Conservation (phyloP, 2,888 invertebrate species). For the Agonopterix arenella region DNA sequence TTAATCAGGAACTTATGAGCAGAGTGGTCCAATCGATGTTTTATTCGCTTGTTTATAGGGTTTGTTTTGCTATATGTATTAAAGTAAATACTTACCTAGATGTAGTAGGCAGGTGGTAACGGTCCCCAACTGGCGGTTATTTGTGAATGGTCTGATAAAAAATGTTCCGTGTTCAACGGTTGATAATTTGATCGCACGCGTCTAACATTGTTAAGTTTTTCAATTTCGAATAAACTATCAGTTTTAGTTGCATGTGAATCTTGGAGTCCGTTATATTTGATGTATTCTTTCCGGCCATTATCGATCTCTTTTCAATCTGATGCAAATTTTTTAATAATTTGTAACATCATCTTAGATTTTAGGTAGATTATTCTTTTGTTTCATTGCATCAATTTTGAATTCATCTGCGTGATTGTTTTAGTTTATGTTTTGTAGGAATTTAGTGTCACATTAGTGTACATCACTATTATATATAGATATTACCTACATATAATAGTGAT, state of each 20-base stretch:
- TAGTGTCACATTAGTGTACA: no score
- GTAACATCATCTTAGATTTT: no score
- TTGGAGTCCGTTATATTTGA: background rate
- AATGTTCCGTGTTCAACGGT: conserved; percentile 19
- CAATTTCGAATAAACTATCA: background rate
- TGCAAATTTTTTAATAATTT: no score
- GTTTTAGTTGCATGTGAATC: background rate
- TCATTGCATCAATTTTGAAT: background rate
- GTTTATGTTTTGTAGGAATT: background rate
- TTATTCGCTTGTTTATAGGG: conserved; percentile 2
- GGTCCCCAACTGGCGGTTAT: conserved; percentile 61
- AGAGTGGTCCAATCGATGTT: background rate
- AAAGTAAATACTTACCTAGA: background rate
- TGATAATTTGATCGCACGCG: conserved; percentile 4
- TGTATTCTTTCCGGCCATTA: background rate
- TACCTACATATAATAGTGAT: no score
- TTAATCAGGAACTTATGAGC: background rate
- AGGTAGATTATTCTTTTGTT: no score
- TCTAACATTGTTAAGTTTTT: conserved; percentile 1
- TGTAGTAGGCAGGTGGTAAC: conserved; percentile 60
- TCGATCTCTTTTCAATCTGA: background rate
- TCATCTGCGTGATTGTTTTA: background rate
- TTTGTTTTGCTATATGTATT: background rate
- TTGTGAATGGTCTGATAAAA: conserved; percentile 57
- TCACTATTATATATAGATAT: no score